These are phyloP conservation scores for Leptodirus hochenwartii DNA, from an alignment of 2,888 invertebrate species.

Conservation along the genomic window DNA sequence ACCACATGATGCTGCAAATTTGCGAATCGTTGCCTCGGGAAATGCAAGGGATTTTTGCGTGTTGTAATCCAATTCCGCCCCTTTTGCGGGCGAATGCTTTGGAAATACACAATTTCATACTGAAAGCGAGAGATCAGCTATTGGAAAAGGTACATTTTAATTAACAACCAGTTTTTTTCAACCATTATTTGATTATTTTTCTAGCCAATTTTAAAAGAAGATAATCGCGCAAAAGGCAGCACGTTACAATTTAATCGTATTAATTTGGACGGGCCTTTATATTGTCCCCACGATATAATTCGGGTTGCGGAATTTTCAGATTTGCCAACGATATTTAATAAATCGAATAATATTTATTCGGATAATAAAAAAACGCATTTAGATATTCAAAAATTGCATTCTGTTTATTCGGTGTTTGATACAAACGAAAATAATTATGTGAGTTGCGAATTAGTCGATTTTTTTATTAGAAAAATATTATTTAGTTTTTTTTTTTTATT, in stretches of 20 bases:
- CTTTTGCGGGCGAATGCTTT: constrained; percentile 34
- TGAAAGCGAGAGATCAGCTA: constrained; percentile 50
- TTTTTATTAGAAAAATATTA: constrained; percentile 2
- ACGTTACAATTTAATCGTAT: constrained; percentile 22
- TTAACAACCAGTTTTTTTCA: constrained; percentile 1
- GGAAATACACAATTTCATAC: constrained; percentile 43
- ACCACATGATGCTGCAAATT: constrained; percentile 87
- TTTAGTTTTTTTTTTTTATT: constrained; percentile 4
- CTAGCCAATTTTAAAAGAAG: constrained; percentile 31
- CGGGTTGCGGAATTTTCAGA: constrained; percentile 33
- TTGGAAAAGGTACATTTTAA: constrained; percentile 33
- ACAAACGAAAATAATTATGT: constrained; percentile 8
- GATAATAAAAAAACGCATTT: constrained; percentile 4
- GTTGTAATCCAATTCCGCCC: constrained; percentile 87
- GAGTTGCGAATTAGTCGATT: constrained; percentile 7
- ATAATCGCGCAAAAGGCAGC: constrained; percentile 22
- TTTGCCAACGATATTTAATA: constrained; percentile 31
- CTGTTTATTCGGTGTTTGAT: constrained; percentile 19
- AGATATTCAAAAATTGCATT: constrained; percentile 14
- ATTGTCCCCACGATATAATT: constrained; percentile 43
- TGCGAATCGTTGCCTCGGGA: constrained; percentile 77
- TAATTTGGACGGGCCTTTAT: constrained; percentile 33
- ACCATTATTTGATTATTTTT: constrained; percentile 14
- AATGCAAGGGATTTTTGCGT: constrained; percentile 80
- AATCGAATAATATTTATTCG: background rate